Conservation (phyloP, 2,113 vertebrate species). For the human region DNA sequence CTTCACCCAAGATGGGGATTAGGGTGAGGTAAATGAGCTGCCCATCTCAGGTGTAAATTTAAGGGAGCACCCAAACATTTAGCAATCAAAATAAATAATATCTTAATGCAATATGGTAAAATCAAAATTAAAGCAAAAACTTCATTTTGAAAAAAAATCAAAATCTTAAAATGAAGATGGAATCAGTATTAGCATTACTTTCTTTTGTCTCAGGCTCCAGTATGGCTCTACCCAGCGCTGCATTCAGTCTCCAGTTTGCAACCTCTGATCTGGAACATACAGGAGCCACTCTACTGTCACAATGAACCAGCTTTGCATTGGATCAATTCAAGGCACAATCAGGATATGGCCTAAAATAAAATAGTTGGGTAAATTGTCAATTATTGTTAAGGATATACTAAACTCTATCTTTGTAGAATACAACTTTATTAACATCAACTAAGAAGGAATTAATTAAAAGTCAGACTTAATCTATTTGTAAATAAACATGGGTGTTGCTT, state of each 20-base stretch:
- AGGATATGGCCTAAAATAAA: neutral
- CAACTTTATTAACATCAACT: neutral
- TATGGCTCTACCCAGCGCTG: fast-evolving
- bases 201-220: neutral
- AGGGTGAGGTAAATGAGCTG: neutral
- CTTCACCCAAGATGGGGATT: neutral
- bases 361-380: neutral
- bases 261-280: neutral
- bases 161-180: neutral
- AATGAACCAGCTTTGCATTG: neutral
- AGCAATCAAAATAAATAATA: neutral
- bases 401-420: neutral
- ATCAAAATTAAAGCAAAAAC: neutral
- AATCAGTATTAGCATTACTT: neutral
- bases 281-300: neutral
- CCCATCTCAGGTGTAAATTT: neutral
- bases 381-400: neutral
- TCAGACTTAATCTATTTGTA: neutral
- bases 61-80: neutral
- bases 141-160: neutral
- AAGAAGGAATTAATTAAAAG: neutral
- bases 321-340: neutral
- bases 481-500: neutral
- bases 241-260: neutral
- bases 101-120: neutral